Conservation (phyloP, 2,797 vertebrate genomes). For the Threskiornis aethiopicus region DNA sequence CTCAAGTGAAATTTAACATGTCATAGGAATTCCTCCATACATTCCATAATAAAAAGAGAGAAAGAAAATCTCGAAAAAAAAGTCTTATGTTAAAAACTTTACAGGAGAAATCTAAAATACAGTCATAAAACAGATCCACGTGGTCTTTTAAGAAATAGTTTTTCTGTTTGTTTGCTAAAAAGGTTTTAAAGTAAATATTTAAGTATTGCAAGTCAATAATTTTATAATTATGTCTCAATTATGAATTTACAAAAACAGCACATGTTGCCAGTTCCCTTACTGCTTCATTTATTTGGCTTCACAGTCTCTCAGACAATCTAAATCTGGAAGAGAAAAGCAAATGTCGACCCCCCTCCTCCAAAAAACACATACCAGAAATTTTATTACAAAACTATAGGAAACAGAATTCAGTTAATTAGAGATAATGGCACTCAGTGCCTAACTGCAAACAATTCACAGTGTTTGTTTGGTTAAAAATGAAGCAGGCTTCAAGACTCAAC, state of each 20-base stretch:
- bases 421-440: conserved; percentile 33
- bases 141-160: background rate
- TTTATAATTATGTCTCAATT: background rate
- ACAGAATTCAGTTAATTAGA: conserved; percentile 51
- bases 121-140: background rate
- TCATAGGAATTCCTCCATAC: conserved; percentile 16
- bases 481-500: conserved; percentile 43
- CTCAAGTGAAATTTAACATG: conserved; percentile 52
- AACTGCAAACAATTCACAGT: conserved; percentile 50
- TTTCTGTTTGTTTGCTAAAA: background rate
- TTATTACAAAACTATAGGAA: conserved; percentile 50
- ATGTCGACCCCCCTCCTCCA: background rate
- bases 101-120: background rate
- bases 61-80: background rate
- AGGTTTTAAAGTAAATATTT: background rate
- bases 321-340: conserved; percentile 4
- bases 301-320: background rate
- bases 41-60: conserved; percentile 13
- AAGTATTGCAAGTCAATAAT: background rate
- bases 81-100: background rate
- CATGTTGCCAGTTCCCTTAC: background rate
- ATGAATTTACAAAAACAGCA: background rate
- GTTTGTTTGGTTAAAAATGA: conserved; percentile 43
- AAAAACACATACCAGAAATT: conserved; percentile 12
- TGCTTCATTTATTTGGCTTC: background rate